Evolutionary conservation across 2,113 vertebrate genomes (phyloP), one percentile per base, ranked within the genome.

Genomic region (Catharus minimus): DNA sequence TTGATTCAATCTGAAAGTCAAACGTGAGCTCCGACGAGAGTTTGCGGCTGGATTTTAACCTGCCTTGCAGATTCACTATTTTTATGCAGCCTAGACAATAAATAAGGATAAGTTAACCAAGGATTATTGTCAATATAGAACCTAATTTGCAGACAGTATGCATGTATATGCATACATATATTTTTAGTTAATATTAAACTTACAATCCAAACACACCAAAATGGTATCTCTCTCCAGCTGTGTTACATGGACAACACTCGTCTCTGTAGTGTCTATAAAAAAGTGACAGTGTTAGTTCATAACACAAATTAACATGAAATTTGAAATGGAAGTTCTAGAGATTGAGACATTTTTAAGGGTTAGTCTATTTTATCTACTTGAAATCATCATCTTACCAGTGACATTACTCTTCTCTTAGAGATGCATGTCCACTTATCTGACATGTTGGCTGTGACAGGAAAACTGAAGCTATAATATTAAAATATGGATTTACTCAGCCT

Each of bases 181-280:
- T 47, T 78, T 86, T 75, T 86, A 67, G 47, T 27, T 67, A 28
- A 78, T 55, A 90, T 77, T 50, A 74, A 84, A 98, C 99, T 99
- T 97, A 99, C 99, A 98, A 96, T 99, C 99, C 36, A 99, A 97
- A 96, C 99, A 99, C 81, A 99, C 99, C 41, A 99, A 97, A 95
- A 99, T 99, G 65, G 99, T 99, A 94, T 99, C 99, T 96, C 99
- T 98, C 97, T 99, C 99, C 94, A 99, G 97, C 86, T 99, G 99
- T 53, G 99, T 99, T 89, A 99, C 98, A 36, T 99, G 99, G 86
- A 99, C 99, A 92, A 99, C 99, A 82, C 97, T 99, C 8, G 99
- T 98, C 97, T 99, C 99, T 28, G 99, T 98, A 28, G 98, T 98
- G 96, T 99, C 99, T 99, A 95, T 24, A 96, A 97, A 53, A 89